These are phyloP conservation scores for Neosalanx taihuensis DNA, from an alignment of 2,797 vertebrate genomes.

Conservation along the genomic window DNA sequence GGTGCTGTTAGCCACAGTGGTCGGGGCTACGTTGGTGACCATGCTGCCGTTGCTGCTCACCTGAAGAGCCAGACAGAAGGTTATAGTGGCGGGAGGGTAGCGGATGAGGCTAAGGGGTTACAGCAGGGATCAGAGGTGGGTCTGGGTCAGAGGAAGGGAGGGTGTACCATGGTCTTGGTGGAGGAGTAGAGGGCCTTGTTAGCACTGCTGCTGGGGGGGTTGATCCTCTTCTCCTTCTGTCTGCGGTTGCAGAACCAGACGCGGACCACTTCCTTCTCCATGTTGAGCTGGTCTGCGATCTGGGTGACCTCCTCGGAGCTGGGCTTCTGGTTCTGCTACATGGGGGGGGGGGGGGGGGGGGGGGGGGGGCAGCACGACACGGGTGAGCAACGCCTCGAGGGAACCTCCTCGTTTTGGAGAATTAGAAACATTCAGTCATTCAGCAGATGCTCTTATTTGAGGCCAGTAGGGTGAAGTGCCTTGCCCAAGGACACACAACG, in stretches of 20 bases:
- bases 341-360: neutral
- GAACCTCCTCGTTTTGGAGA: too few species aligned
- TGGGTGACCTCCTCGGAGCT: constrained; percentile 87
- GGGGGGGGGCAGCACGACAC: too few species aligned
- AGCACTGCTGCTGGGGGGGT: constrained; percentile 81
- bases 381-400: too few species aligned
- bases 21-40: constrained; percentile 78
- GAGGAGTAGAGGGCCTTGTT: constrained; percentile 78
- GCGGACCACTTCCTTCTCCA: constrained; percentile 89
- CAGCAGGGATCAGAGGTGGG: neutral
- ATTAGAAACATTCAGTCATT: too few species aligned
- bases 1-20: constrained; percentile 77
- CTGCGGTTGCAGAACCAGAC: constrained; percentile 91
- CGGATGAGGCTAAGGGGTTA: neutral
- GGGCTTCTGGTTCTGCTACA: constrained; percentile 83
- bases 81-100: neutral
- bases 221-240: constrained; percentile 88
- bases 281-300: constrained; percentile 87
- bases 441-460: too few species aligned
- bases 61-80: constrained; percentile 51
- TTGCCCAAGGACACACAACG: too few species aligned
- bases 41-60: constrained; percentile 82
- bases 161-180: constrained; percentile 75
- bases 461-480: too few species aligned
- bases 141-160: too few species aligned